Base-by-base conservation (phyloP, 1,140 invertebrate genomes). In the Atta cephalotes region DNA sequence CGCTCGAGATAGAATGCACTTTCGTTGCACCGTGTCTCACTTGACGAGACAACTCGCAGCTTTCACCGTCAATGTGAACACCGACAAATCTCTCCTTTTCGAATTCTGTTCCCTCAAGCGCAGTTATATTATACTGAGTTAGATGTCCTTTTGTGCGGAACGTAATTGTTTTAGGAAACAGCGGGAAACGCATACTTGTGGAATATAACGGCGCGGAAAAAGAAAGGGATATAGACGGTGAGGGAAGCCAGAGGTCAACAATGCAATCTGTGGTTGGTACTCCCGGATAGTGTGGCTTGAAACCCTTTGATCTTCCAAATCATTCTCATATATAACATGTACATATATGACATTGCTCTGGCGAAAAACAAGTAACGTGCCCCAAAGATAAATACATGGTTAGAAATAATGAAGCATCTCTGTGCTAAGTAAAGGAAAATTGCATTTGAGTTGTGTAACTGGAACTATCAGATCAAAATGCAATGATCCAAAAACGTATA, bases 281-380 rank as follows among this genome's bases (percentile, higher is more conserved):
- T 71, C 4, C 49, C 63, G 28, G 39, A 49, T 10, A 31, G 28
- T 7, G 45, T 31, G 18, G 18, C 14, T 0, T 39, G 63, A 4
- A 49, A 35, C n/a, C 21, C 58, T 84, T 62, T 84, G 80, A 84
- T 76, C 80, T 84, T n/a, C 25, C 70, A 14, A 63, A 14, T 74
- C 60, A 62, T 74, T 49, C 5, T 62, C 80, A 10, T 68, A 35
- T 35, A 35, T 35, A 6, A 35, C 31, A 35, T 35, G 14, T 14
- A 51, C 10, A 25, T 25, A 25, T 25, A 25, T 25, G 25, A 25
- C 39, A 31, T 35, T 74, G 14, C 35, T 12, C 12, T 7, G 16
- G 25, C 10, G 39, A 25, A 62, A 84, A 74, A 62, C 70, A 74
- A 60, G 21, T 25, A 35, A 16, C 28, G 14, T 6, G 7, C 4